A percentile compares a stretch with the other conserved stretches of the same genome.
Conservation (phyloP, 2,797 vertebrate species). For the Coccyzus lansbergi region DNA sequence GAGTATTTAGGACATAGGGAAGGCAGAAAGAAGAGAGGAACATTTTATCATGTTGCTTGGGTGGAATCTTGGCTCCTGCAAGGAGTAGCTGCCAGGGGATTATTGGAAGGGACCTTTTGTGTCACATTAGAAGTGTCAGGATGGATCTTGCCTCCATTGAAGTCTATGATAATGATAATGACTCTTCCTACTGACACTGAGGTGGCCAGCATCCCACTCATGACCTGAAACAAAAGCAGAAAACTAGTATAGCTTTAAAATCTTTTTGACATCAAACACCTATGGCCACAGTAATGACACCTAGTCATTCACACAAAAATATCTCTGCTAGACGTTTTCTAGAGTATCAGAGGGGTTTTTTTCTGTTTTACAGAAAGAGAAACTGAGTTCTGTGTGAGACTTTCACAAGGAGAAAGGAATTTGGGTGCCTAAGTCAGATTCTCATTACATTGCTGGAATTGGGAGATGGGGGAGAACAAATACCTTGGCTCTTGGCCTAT, state of each 20-base stretch:
- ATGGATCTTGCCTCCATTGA: not conserved
- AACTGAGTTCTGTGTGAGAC: not conserved
- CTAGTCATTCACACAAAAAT: not conserved
- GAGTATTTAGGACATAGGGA: constrained; percentile 40
- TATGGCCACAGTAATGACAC: not conserved
- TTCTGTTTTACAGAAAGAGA: not conserved
- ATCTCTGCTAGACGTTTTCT: not conserved
- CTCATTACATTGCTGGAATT: not conserved
- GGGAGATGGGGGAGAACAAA: not conserved
- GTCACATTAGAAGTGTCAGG: not conserved
- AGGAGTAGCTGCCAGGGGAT: not conserved
- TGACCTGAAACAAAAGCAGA: constrained; percentile 18
- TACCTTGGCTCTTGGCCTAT: not conserved
- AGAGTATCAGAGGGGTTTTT: not conserved
- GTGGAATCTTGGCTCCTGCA: not conserved
- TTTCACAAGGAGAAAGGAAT: constrained; percentile 17
- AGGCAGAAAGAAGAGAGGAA: not conserved
- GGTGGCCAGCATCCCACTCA: not conserved
- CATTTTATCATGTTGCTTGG: not conserved
- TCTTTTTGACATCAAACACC: not conserved
- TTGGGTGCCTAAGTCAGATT: not conserved
- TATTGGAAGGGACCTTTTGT: not conserved
- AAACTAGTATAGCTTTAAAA: constrained; percentile 6
- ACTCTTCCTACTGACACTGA: not conserved
- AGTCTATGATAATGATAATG: not conserved